Percentiles rank a stretch among this genome's conserved stretches.
Evolutionary conservation across 2,888 invertebrate species (phyloP).

Genomic region (Apoderus coryli): DNA sequence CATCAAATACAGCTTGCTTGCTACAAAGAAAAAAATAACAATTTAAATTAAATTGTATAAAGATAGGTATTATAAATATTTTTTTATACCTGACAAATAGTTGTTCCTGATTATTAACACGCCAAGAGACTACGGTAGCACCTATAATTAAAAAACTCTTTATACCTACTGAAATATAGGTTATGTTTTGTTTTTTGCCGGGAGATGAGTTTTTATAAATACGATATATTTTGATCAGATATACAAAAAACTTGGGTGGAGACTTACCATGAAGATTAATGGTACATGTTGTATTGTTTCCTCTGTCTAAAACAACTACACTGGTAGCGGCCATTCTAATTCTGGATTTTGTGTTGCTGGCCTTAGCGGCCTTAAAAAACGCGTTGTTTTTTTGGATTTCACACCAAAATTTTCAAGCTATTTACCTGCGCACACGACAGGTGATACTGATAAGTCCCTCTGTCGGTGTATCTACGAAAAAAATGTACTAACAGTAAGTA

Average conservation of each 20-base stretch:
- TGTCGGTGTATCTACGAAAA: constrained; percentile 26
- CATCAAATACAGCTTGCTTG: constrained; percentile 91
- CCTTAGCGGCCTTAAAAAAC: constrained; percentile 31
- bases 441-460: constrained; percentile 31
- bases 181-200: too few species aligned
- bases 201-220: too few species aligned
- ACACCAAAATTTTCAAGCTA: too few species aligned
- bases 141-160: constrained; percentile 42
- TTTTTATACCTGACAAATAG: constrained; percentile 80
- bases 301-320: constrained; percentile 88
- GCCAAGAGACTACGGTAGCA: constrained; percentile 92
- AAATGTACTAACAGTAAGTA: too few species aligned
- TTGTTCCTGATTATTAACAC: constrained; percentile 91
- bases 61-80: constrained; percentile 2
- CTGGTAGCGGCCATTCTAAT: constrained; percentile 60
- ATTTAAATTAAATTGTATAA: background rate
- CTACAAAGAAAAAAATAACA: constrained; percentile 38
- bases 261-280: constrained; percentile 93
- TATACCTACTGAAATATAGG: constrained; percentile 21
- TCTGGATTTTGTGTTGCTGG: constrained; percentile 18
- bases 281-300: constrained; percentile 92
- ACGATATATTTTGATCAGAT: too few species aligned
- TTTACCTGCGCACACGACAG: constrained; percentile 30
- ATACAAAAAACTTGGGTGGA: too few species aligned
- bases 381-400: constrained; percentile 23